These are phyloP conservation scores for Etheostoma nigrum DNA, from an alignment of 2,797 vertebrate genomes.

Conservation along the genomic window DNA sequence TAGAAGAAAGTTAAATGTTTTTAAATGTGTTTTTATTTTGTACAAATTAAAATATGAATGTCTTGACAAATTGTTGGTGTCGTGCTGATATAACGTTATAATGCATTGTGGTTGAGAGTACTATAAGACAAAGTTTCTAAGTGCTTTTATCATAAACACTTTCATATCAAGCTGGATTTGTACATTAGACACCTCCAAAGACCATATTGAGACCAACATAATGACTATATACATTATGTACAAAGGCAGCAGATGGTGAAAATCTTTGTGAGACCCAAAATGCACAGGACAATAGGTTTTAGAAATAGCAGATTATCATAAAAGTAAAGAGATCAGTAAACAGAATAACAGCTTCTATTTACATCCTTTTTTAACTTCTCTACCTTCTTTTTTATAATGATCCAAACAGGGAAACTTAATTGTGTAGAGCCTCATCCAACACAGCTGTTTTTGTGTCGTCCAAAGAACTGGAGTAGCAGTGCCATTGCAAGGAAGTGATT, in stretches of 20 bases:
- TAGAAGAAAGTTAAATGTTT: not conserved
- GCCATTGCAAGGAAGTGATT: constrained; percentile 61
- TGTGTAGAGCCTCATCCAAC: constrained; percentile 58
- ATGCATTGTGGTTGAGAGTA: constrained; percentile 1
- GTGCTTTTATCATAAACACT: constrained; percentile 2
- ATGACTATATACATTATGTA: constrained; percentile 15
- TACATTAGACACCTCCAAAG: constrained; percentile 2
- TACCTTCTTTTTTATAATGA: constrained; percentile 46
- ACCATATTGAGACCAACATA: constrained; percentile 18
- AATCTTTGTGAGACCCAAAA: constrained; percentile 27
- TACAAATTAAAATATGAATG: not conserved
- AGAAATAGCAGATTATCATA: constrained; percentile 31
- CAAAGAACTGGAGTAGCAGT: constrained; percentile 45
- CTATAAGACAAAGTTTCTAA: not conserved
- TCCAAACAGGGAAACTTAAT: constrained; percentile 60
- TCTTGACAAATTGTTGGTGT: not conserved
- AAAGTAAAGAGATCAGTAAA: constrained; percentile 58
- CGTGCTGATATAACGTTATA: not conserved
- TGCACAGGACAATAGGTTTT: constrained; percentile 10
- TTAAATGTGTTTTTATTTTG: constrained; percentile 1
- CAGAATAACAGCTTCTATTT: constrained; percentile 67
- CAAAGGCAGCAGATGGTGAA: constrained; percentile 22
- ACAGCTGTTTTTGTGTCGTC: constrained; percentile 72
- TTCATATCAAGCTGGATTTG: constrained; percentile 3
- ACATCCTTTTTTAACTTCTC: constrained; percentile 47